phyloP scores from a whole-genome alignment of 2,797 vertebrate species.

The Zalophus californianus region DNA sequence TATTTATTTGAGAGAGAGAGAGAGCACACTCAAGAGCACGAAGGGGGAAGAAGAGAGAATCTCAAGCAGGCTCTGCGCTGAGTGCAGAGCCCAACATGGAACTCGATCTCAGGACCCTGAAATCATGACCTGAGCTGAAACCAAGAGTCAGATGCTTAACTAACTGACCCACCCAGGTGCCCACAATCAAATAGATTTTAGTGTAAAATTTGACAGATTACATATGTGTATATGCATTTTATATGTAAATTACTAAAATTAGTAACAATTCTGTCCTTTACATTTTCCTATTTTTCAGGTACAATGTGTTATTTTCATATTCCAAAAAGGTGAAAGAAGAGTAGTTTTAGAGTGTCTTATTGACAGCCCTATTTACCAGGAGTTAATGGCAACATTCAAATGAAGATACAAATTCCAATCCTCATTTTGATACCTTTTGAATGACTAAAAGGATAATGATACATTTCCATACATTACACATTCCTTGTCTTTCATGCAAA shows the following conservation, averaged over 20 bases:
- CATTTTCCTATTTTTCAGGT: constrained; percentile 19
- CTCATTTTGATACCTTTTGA: constrained; percentile 7
- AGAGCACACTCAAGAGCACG: not conserved
- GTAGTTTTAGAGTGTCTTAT: constrained; percentile 12
- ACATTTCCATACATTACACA: not conserved
- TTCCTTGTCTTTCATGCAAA: constrained; percentile 30
- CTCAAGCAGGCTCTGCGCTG: not conserved
- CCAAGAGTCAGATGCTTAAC: not conserved
- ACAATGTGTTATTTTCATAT: not conserved
- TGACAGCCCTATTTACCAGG: not conserved
- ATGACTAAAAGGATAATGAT: not conserved
- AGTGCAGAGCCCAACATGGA: not conserved
- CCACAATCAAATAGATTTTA: not conserved
- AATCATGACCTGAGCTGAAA: not conserved
- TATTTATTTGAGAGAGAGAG: not conserved
- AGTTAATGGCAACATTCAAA: constrained; percentile 13
- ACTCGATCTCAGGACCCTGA: not conserved
- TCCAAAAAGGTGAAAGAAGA: not conserved
- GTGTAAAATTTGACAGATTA: not conserved
- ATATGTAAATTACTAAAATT: constrained; percentile 9
- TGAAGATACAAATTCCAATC: constrained; percentile 31
- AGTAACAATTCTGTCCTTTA: not conserved
- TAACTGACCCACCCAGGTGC: not conserved
- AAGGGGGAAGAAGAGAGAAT: not conserved
- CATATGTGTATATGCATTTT: not conserved